A percentile compares a stretch with the other conserved stretches of the same genome.
These are phyloP conservation scores for Drosophila ustulata DNA, from an alignment of 2,888 invertebrate genomes.

Conservation along the genomic window DNA sequence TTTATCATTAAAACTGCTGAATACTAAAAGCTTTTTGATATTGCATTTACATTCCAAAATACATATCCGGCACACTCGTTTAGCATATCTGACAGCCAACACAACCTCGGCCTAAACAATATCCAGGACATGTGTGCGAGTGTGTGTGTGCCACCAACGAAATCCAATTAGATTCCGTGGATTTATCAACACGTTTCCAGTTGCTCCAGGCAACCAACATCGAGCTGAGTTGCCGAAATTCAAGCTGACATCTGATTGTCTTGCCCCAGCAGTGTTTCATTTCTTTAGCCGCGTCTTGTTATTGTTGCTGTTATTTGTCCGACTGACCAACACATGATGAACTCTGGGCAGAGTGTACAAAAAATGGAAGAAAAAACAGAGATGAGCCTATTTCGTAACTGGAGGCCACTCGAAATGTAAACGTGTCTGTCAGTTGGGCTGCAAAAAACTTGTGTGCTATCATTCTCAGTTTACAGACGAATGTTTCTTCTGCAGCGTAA, in stretches of 20 bases:
- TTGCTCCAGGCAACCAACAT: slow-evolving; percentile 7
- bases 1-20: background rate
- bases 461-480: slow-evolving; percentile 64
- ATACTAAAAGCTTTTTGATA: slow-evolving; percentile 2
- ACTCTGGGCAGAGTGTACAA: slow-evolving; percentile 33
- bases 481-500: slow-evolving; percentile 40
- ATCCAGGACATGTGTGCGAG: slow-evolving; percentile 30
- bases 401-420: slow-evolving; percentile 51
- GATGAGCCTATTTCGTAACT: slow-evolving; percentile 27
- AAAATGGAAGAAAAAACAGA: slow-evolving; percentile 3
- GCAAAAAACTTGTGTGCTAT: slow-evolving; percentile 46
- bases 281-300: slow-evolving; percentile 10
- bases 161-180: slow-evolving; percentile 72
- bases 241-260: slow-evolving; percentile 73
- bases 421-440: slow-evolving; percentile 50
- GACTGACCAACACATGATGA: slow-evolving; percentile 67
- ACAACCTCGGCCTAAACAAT: slow-evolving; percentile 5
- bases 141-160: slow-evolving; percentile 37
- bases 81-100: slow-evolving; percentile 1
- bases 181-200: slow-evolving; percentile 71
- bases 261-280: slow-evolving; percentile 46
- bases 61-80: background rate
- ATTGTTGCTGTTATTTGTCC: slow-evolving; percentile 23
- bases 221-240: slow-evolving; percentile 58
- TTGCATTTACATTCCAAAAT: slow-evolving; percentile 1